Conservation (phyloP, 2,888 invertebrate species). For the Parapristionchus giblindavisi region DNA sequence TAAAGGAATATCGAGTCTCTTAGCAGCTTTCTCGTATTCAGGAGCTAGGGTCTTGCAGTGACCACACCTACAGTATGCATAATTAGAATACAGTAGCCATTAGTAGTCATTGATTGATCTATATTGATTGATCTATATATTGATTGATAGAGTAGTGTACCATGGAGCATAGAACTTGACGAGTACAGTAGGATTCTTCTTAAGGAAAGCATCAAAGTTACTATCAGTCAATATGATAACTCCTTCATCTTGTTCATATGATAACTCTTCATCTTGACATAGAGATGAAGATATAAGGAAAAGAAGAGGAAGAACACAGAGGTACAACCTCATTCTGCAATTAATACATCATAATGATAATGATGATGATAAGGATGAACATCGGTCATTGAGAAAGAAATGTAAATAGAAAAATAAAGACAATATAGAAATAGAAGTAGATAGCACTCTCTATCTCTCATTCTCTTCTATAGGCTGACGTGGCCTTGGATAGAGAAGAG, state of each 20-base stretch:
- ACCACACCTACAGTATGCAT: slow-evolving; percentile 71
- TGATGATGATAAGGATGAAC: background rate
- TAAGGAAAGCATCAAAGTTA: slow-evolving; percentile 67
- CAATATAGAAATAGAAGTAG: background rate
- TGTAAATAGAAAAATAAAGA: slow-evolving; percentile 13
- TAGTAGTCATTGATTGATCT: background rate
- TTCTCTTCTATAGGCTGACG: slow-evolving; percentile 26
- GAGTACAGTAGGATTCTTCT: slow-evolving; percentile 71
- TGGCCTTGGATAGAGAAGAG: slow-evolving; percentile 33
- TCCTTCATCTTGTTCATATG: slow-evolving; percentile 50
- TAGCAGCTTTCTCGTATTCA: slow-evolving; percentile 74
- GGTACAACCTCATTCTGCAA: slow-evolving; percentile 40
- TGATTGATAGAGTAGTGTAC: slow-evolving; percentile 63
- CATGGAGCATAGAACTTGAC: slow-evolving; percentile 77
- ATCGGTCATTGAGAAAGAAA: background rate
- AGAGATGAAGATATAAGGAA: slow-evolving; percentile 33
- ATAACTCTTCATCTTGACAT: slow-evolving; percentile 47
- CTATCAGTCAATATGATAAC: slow-evolving; percentile 64
- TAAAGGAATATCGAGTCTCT: slow-evolving; percentile 58
- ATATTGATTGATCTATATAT: slow-evolving; percentile 4
- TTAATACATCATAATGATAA: background rate
- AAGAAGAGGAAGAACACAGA: slow-evolving; percentile 36
- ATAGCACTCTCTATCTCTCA: background rate
- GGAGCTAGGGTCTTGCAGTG: slow-evolving; percentile 73
- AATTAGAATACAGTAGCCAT: slow-evolving; percentile 2